Evolutionary conservation across 2,113 vertebrate species (phyloP).

Genomic region (Coptodon bakossiorum): DNA sequence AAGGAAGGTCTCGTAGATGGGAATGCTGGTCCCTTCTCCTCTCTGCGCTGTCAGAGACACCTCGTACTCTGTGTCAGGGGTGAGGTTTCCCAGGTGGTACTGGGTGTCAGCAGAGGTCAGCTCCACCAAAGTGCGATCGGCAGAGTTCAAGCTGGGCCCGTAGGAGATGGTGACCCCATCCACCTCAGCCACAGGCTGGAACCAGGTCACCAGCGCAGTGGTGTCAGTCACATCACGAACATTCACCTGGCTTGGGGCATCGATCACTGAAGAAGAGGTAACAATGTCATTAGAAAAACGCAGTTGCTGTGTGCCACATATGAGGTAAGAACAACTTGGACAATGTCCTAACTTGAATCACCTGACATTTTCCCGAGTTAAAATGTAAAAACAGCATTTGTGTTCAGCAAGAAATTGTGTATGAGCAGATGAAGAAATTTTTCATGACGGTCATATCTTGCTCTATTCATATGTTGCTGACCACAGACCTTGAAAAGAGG

Average conservation of each 20-base stretch:
- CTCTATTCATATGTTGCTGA: not conserved
- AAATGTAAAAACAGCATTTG: not conserved
- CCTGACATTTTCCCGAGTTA: not conserved
- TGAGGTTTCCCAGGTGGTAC: slow-evolving; percentile 82
- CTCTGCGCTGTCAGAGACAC: slow-evolving; percentile 80
- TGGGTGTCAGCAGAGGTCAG: slow-evolving; percentile 84
- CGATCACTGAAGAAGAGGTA: slow-evolving; percentile 73
- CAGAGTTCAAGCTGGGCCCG: slow-evolving; percentile 72
- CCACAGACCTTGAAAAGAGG: not conserved
- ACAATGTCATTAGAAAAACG: not conserved
- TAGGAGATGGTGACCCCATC: slow-evolving; percentile 83
- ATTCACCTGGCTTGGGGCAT: slow-evolving; percentile 87
- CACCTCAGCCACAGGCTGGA: slow-evolving; percentile 85
- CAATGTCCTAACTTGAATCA: not conserved
- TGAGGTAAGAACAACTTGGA: not conserved
- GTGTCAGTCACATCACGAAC: slow-evolving; percentile 89
- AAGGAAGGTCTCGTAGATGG: slow-evolving; percentile 79
- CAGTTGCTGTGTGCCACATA: not conserved
- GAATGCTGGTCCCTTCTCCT: slow-evolving; percentile 78
- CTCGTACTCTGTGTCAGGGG: slow-evolving; percentile 86
- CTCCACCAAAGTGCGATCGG: slow-evolving; percentile 76
- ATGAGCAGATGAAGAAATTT: not conserved
- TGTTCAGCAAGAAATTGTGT: not conserved
- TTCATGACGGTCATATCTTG: not conserved
- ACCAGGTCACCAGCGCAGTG: slow-evolving; percentile 89